Base-by-base conservation (phyloP, 1,140 invertebrate genomes). In the Rhopalosiphum padi region DNA sequence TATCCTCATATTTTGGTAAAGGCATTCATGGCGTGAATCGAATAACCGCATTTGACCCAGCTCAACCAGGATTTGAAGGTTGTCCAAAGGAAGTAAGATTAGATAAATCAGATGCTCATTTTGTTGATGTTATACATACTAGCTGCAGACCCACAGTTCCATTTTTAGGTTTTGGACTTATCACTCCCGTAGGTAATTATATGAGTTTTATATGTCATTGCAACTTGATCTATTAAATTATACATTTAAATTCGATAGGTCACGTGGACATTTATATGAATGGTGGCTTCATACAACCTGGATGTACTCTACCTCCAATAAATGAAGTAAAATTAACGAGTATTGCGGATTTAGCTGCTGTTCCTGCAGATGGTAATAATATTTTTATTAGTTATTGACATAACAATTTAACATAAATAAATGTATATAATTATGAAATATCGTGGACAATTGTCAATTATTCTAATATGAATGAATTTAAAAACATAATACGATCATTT, bases 201-300 rank as follows among this genome's bases (percentile, higher is more conserved):
- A n/a, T 2, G 4, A 82, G 35, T n/a, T 51, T 89, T 41, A n/a
- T 85, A 92, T 68, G 18, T 51, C 43, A 86, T 82, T 1, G 2
- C 18, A n/a, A 68, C 30, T 82, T 25, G 41, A 5, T 18, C 25
- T 23, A 37, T 37, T 46, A 11, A 46, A 15, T 35, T 60, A 30
- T 90, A 41, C 41, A 41, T 51, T 90, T 46, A n/a, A 41, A 90
- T 89, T 53, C 53, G 3, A 55, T 55, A 94, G 97, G 97, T 0
- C 97, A 97, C 94, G 96, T 97, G 0, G 97, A 97, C 94, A 97
- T 97, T 94, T 97, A 97, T 94, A 96, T 97, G 95, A 97, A 97
- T 94, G 97, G 97, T 0, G 97, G 97, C 0, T 95, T 96, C 46
- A 95, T 95, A 55, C 97, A 97, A 94, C 97, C 97, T 0, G 97